Evolutionary conservation across 2,797 vertebrate species (phyloP).

Genomic region (Miichthys miiuy): DNA sequence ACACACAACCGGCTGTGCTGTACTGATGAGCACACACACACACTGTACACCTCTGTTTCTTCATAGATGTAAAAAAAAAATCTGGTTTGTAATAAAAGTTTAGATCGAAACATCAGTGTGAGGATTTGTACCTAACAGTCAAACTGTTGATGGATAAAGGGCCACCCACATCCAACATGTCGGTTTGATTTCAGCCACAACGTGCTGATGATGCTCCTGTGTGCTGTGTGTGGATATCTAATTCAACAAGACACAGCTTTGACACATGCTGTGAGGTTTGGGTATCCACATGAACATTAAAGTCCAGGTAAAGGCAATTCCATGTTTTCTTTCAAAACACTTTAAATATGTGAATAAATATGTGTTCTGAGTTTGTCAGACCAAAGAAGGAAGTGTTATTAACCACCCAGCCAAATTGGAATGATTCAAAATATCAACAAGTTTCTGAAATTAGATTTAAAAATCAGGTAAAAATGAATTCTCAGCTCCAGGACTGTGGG

Average conservation of each 20-base stretch:
- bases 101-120: not conserved
- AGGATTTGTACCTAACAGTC: not conserved
- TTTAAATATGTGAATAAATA: too few species aligned
- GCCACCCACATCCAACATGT: not conserved
- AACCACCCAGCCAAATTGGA: too few species aligned
- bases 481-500: too few species aligned
- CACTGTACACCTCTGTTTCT: conserved; percentile 20
- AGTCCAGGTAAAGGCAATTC: too few species aligned
- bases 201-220: not conserved
- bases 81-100: conserved; percentile 70
- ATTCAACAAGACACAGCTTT: not conserved
- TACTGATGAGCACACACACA: conserved; percentile 5
- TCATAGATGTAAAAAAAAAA: conserved; percentile 8
- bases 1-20: not conserved
- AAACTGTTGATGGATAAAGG: not conserved
- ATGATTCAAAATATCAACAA: too few species aligned
- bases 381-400: too few species aligned
- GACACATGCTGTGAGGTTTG: too few species aligned
- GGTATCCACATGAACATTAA: too few species aligned
- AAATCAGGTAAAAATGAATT: too few species aligned
- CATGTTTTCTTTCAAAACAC: too few species aligned
- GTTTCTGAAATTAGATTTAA: too few species aligned
- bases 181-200: not conserved
- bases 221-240: not conserved
- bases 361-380: too few species aligned